phyloP scores from a whole-genome alignment of 2,888 invertebrate genomes.

The Caenorhabditis virilis region DNA sequence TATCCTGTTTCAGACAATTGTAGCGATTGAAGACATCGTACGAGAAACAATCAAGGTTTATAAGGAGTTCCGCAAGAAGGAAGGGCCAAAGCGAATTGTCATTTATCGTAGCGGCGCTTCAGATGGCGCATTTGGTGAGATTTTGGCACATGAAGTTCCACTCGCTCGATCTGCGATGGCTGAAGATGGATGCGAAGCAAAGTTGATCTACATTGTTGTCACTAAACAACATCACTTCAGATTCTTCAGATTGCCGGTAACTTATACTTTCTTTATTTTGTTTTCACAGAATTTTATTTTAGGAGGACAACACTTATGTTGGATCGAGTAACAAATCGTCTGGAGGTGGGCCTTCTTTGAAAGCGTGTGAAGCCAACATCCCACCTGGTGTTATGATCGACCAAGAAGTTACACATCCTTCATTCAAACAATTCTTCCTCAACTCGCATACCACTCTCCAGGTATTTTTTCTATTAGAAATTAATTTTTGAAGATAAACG shows the following conservation, averaged over 20 bases:
- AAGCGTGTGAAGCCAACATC: slow-evolving; percentile 62
- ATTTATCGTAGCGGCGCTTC: slow-evolving; percentile 54
- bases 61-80: no score
- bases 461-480: no score
- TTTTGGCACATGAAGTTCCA: slow-evolving; percentile 54
- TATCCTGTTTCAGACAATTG: slow-evolving; percentile 15
- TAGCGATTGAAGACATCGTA: slow-evolving; percentile 16
- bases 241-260: slow-evolving; percentile 20
- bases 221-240: slow-evolving; percentile 57
- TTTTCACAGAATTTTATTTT: no score
- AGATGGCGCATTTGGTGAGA: slow-evolving; percentile 45
- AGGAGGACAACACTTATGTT: no score
- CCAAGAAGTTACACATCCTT: slow-evolving; percentile 44
- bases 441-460: slow-evolving; percentile 59
- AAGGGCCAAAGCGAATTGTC: slow-evolving; percentile 43
- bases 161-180: slow-evolving; percentile 41
- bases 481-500: no score
- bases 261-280: no score
- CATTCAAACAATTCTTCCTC: slow-evolving; percentile 59
- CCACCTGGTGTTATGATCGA: slow-evolving; percentile 60
- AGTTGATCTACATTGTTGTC: slow-evolving; percentile 51
- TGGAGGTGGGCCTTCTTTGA: no score
- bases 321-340: no score
- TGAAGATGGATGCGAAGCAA: slow-evolving; percentile 15
- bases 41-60: slow-evolving; percentile 3